Base-by-base conservation (phyloP, 2,888 invertebrate species). In the Augochlorella aurata region DNA sequence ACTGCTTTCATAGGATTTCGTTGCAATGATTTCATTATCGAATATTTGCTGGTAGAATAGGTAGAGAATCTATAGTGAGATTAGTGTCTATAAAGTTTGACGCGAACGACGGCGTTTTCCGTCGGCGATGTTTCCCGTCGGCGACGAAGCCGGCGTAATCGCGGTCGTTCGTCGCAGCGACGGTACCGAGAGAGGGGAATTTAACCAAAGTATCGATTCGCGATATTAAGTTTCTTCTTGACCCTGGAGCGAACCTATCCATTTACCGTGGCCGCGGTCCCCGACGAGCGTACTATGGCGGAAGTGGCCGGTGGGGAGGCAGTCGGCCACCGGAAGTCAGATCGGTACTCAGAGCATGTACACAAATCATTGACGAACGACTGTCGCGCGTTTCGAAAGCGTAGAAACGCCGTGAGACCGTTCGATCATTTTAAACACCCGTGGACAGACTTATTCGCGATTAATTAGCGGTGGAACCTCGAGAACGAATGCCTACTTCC, bases 331-430 rank as follows among this genome's bases (percentile, higher is more conserved):
- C 92, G 92, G 92, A 92, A 92, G 91, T 87, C 90, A 89, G 90
- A 90, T 91, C 91, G 90, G 91, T 91, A 92, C 89, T 87, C 90
- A 87, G 89, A 90, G 89, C 92, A 87, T 89, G 88, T 89, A 87
- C 85, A 81, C 81, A 83, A 88, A 82, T 87, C 87, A 87, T 86
- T 74, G 72, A 84, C 85, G 87, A 86, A 87, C 83, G 83, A 87
- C 85, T 84, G 79, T 86, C 74, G 85, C 77, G 76, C 85, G 84
- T 87, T 88, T 90, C 83, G 85, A 88, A 83, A 87, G 83, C 79
- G 83, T 82, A 83, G 82, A 85, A 85, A 80, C 80, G 75, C 74
- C 66, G 75, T 29, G 74, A 68, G 79, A 66, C 50, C 69, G 29
- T 66, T 14, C 50, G 54, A 70, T 73, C 54, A 63, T 78, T 72